Evolutionary conservation across 2,888 invertebrate species (phyloP), one percentile per base, ranked within the genome.

Genomic region (Oxytorus armatus): DNA sequence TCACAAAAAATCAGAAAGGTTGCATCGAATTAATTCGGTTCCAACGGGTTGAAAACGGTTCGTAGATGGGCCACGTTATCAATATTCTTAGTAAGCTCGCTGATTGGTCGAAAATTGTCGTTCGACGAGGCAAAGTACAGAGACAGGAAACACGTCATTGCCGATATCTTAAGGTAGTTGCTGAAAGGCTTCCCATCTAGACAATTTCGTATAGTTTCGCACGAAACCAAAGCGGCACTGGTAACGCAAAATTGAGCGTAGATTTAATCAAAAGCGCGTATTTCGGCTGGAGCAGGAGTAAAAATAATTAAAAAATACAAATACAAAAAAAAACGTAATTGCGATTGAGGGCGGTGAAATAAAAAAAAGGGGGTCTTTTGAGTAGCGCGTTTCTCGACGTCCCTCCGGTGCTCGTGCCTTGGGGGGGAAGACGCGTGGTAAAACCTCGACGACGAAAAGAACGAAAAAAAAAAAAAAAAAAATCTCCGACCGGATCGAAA

Each of bases 401-500:
- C 10, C 8, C 39, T 8, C 18, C 49, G 44, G 14, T 36, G 59
- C 49, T 72, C 53, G 73, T 63, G 61, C 63, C 61, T 73, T 73
- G 73, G 63, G 73, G 29, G 73, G 63, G 42, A 73, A 73, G 61
- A 73, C 63, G 74, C 74, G 74, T 74, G 74, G 73, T 65, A 74
- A 33, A 39, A n/a, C n/a, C 44, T 44, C 51, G 39, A 55, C 73
- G 39, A 29, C 53, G 55, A 65, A 65, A 49, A 57, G 36, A 44
- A 70, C 16, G 16, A 21, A 14, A 44, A 39, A n/a, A n/a, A n/a
- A 55, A 42, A 53, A 39, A 53, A 47, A 11, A 53, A 51, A 53
- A 39, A 68, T 59, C 63, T 47, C 65, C 55, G 74, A 47, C 74
- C 66, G 74, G 74, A 74, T 74, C 74, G 74, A 84, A 91, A 91